Conservation (phyloP, 2,797 vertebrate species). For the Rachycentron canadum region DNA sequence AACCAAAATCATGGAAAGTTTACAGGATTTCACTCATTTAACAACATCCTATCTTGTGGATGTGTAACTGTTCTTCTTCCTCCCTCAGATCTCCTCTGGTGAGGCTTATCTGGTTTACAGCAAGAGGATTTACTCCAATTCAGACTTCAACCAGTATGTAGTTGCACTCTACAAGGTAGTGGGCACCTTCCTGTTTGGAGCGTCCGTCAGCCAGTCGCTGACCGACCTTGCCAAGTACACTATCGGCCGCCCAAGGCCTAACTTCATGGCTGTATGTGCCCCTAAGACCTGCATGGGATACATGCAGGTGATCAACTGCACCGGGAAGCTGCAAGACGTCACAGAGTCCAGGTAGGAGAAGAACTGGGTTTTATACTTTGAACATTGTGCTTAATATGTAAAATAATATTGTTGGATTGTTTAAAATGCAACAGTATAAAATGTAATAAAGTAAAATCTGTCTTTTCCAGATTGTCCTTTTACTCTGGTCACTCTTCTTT, state of each 20-base stretch:
- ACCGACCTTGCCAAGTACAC: constrained; percentile 96
- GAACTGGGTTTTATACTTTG: neutral
- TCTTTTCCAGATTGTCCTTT: constrained; percentile 91
- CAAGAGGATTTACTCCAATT: constrained; percentile 90
- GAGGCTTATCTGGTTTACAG: constrained; percentile 93
- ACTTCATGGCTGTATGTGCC: constrained; percentile 91
- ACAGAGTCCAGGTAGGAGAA: constrained; percentile 91
- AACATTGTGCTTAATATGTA: neutral
- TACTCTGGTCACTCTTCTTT: constrained; percentile 99
- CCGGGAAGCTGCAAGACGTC: constrained; percentile 83
- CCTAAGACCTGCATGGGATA: constrained; percentile 89
- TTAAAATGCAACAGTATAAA: neutral
- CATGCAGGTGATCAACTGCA: constrained; percentile 87
- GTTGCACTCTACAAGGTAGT: constrained; percentile 95
- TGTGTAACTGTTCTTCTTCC: neutral
- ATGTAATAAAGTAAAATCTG: neutral
- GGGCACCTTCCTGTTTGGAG: constrained; percentile 94
- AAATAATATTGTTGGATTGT: accelerated
- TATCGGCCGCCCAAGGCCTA: constrained; percentile 92
- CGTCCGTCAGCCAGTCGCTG: constrained; percentile 92
- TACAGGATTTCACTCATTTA: constrained; percentile 2
- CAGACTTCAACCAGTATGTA: constrained; percentile 93
- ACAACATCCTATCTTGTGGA: neutral
- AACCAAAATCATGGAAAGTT: constrained; percentile 2
- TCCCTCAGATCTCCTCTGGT: constrained; percentile 82